Evolutionary conservation across 2,797 vertebrate genomes (phyloP), one percentile per base, ranked within the genome.

Genomic region (Coregonus sp.): DNA sequence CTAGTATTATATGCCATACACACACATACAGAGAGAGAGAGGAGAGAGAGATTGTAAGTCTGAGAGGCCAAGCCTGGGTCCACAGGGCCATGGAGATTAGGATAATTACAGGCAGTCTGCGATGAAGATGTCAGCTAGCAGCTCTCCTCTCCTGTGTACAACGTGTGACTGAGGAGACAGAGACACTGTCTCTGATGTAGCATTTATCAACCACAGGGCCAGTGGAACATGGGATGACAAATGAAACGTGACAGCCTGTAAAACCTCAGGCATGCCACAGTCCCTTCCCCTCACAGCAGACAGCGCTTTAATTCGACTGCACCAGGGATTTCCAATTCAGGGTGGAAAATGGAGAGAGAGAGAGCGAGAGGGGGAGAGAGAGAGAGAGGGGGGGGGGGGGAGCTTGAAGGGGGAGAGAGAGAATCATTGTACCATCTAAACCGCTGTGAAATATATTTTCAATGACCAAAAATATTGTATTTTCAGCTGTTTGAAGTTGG

Each of bases 241-340:
- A 93, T 92, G 77, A 85, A 86, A 86, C 80, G 83, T 86, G 92
- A 90, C 89, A 83, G 85, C 67, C 83, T 78, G 83, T 90, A 85
- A 90, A 91, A 89, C 80, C 78, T 89, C 89, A 92, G 91, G 90
- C 88, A 90, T 87, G 82, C 69, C 86, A 79, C 88, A 89, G 90
- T 33, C 79, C 66, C 75, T 71, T 89, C 82, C 75, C 82, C 70
- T 87, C 84, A 88, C 85, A 86, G 88, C 73, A 82, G 74, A 89
- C 86, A 87, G 65, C 77, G 81, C 84, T 89, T 85, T 81, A 79
- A 81, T 81, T 89, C 81, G 75, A 79, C 72, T 68, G 80, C 31
- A 69, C 81, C 81, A 82, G 75, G 84, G 16, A 83, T 81, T 86
- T 81, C 87, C 90, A 79, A 81, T 54, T 73, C 80, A 83, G 78